Conservation (phyloP, 2,888 invertebrate genomes). For the Parnassius mnemosyne region DNA sequence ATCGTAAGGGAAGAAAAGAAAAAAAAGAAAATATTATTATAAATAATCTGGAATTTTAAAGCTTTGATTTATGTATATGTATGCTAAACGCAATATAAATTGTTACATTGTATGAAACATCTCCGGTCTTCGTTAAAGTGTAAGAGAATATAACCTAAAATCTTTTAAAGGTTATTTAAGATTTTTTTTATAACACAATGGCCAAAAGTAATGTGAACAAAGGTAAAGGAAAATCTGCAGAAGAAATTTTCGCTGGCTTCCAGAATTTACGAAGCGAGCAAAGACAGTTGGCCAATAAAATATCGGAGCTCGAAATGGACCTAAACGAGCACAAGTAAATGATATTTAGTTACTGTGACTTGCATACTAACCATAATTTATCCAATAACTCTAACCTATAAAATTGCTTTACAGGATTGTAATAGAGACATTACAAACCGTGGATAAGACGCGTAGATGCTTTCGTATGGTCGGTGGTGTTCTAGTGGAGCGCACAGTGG, state of each 20-base stretch:
- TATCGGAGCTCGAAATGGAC: constrained; percentile 96
- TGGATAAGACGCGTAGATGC: constrained; percentile 92
- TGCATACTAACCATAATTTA: background rate
- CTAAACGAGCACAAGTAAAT: constrained; percentile 97
- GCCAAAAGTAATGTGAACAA: constrained; percentile 56
- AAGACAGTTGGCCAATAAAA: constrained; percentile 90
- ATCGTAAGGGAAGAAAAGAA: no score
- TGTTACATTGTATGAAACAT: no score
- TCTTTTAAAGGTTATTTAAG: background rate
- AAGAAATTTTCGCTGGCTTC: constrained; percentile 93
- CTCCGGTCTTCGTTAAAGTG: no score
- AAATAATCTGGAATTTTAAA: no score
- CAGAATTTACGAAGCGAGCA: constrained; percentile 94
- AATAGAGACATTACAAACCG: constrained; percentile 93
- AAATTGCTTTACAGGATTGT: constrained; percentile 85
- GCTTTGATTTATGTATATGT: no score
- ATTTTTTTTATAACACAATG: constrained; percentile 39
- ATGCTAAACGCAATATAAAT: no score
- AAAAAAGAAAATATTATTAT: no score
- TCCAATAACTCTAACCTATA: background rate
- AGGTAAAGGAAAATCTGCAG: constrained; percentile 80
- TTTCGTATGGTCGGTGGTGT: constrained; percentile 97
- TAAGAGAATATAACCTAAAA: constrained; percentile 19
- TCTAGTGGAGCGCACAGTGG: constrained; percentile 94
- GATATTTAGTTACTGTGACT: constrained; percentile 1